Evolutionary conservation across 2,113 vertebrate species (phyloP), one percentile per base, ranked within the genome.

Genomic region (Hippoglossus stenolepis): DNA sequence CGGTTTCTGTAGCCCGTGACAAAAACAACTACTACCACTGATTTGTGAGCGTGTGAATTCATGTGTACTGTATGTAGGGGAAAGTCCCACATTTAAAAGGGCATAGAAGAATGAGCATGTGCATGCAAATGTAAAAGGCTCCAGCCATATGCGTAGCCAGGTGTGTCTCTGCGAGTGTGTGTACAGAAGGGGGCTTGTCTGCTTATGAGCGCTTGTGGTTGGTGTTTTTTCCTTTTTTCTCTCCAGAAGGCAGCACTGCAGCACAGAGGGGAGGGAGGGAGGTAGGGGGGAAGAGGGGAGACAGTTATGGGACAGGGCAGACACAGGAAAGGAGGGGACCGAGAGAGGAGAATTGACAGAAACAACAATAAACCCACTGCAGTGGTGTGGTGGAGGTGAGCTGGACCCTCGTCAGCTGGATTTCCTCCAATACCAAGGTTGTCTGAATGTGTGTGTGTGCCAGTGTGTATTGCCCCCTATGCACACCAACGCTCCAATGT

Each of bases 171-270:
- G 72, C 53, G 40, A 10, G 54, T 24, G 62, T 85, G 49, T 74
- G 24, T 77, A 61, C 40, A 73, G 77, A 57, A 70, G 76, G 86
- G 82, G 75, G 87, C 86, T 88, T 59, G 70, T 90, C 85, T 24
- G 10, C 77, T 80, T 86, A 77, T 18, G 21, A 63, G 58, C 18
- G 49, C 53, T 65, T 71, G 63, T 78, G 84, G 86, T 90, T 89
- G 80, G 62, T 76, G 65, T 45, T 67, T 89, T 77, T 88, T 70
- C n/a, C 51, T 69, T 45, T 4, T 24, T 54, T 70, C 75, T 73
- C 62, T 84, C 72, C 63, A 78, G 73, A 83, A 91, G 77, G 85
- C 87, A 90, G 86, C 80, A 93, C 81, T 90, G 92, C 90, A 90
- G 91, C 66, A 87, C 38, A 26, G 76, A 66, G 6, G 15, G 65